Evolutionary conservation across 2,888 invertebrate species (phyloP), one percentile per base, ranked within the genome.

Genomic region (Napeogenes sylphis): DNA sequence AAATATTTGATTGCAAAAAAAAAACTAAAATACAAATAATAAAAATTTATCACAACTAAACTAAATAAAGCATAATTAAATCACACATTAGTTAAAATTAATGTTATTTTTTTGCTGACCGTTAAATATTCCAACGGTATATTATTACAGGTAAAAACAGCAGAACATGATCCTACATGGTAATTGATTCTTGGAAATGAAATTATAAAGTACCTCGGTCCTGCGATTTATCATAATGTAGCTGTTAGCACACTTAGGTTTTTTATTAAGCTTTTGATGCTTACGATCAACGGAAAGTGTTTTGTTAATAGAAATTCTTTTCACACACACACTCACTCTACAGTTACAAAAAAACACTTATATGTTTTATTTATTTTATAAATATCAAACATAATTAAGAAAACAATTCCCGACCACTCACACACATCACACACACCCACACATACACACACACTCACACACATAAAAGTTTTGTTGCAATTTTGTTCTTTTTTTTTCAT

Each of bases 101-200:
- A 21, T 21, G 21, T 21, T n/a, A 30, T 55, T 55, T n/a, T 55
- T 38, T 55, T 55, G 38, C 38, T 8, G n/a, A 35, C 38, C 14
- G 14, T 38, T 32, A 55, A 33, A 35, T 14, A 35, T 55, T 35
- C 35, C 42, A 42, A 42, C 30, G 30, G 30, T 30, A 30, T 51
- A 51, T 51, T 3, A 51, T 51, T 51, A 51, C 14, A 8, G 21
- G 47, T 30, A 51, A 51, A 47, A 51, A 51, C 51, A 30, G 51
- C 51, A 30, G 8, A 51, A 6, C 51, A 51, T 51, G 30, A 51
- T 47, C 47, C 13, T 55, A 55, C 32, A 55, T 6, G n/a, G 55
- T n/a, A 55, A 59, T 63, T 63, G 62, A 62, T 62, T 62, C 62
- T 55, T 32, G 38, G 62, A 58, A 62, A 62, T 62, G 58, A 62